Base-by-base conservation (phyloP, 2,888 invertebrate genomes). In the Erebia epiphron region DNA sequence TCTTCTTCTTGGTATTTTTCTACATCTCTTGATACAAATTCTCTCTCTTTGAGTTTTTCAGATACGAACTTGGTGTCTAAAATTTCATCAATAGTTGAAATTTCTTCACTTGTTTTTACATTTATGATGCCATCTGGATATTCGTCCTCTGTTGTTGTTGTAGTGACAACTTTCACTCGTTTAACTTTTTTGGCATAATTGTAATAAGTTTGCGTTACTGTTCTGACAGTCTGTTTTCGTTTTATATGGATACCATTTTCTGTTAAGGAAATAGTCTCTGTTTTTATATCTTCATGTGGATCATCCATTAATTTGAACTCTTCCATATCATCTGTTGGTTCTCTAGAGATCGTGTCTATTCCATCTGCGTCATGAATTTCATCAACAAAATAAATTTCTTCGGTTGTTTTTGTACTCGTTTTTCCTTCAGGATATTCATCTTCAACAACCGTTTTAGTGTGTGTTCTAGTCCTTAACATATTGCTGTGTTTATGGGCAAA, bases 41-140 rank as follows among this genome's bases (percentile, higher is more conserved):
- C 14, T 11, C 57, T 11, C 65, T 72, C 65, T 16, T 71, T 26
- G 18, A 66, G 16, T 65, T 69, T 71, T 62, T 73, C 64, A 26
- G 57, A 65, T 46, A 64, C 16, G n/a, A 69, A 43, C 21, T 69
- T 66, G 11, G n/a, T 16, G 35, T 74, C 69, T 18, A 77, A 64
- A 41, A 70, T 56, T 60, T 78, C 73, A 68, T 80, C 80, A n/a
- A 76, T 73, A 50, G 79, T 75, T 13, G 79, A 78, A 60, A 78
- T 75, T 62, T 81, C 79, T 78, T 81, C 80, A 70, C 73, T 81
- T 61, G 78, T 80, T 60, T 79, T 82, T 14, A 79, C 79, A 65
- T 71, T 77, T n/a, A 82, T 70, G 26, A 78, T 75, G 11, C 83
- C 81, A 76, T 84, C 81, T 2, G 82, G 82, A 66, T 78, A 77